Evolutionary conservation across 2,888 invertebrate species (phyloP).

Genomic region (Cerceris rybyensis): DNA sequence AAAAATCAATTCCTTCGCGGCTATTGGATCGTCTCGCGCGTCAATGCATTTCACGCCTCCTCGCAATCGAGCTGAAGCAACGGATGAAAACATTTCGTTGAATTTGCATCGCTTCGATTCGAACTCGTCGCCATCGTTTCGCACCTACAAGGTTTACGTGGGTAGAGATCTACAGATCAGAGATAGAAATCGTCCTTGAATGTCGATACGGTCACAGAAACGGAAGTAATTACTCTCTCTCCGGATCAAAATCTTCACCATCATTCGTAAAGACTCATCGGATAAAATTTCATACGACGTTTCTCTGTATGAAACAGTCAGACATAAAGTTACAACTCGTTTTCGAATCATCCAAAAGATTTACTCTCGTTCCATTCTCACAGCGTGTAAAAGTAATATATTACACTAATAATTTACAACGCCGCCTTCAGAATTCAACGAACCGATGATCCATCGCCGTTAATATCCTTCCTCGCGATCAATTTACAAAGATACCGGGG

Average conservation of each 20-base stretch:
- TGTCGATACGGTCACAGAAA: no score
- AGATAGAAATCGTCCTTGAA: no score
- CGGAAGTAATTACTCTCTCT: neutral
- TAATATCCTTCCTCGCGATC: slow-evolving; percentile 54
- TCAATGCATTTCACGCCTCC: slow-evolving; percentile 74
- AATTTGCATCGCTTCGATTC: neutral
- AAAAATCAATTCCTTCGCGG: slow-evolving; percentile 66
- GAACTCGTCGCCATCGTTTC: neutral
- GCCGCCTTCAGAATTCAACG: slow-evolving; percentile 40
- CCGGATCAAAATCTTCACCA: neutral
- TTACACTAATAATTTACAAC: slow-evolving; percentile 54
- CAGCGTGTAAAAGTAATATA: slow-evolving; percentile 47
- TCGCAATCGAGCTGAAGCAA: slow-evolving; percentile 61
- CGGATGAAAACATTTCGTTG: slow-evolving; percentile 66
- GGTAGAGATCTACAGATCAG: neutral
- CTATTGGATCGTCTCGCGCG: slow-evolving; percentile 73
- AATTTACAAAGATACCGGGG: slow-evolving; percentile 51
- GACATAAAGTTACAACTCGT: neutral
- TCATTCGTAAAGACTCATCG: neutral
- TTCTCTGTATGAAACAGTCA: no score
- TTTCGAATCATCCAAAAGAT: slow-evolving; percentile 33
- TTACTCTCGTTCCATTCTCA: slow-evolving; percentile 51
- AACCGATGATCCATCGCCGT: slow-evolving; percentile 59
- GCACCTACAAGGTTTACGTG: neutral
- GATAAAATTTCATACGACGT: no score